Evolutionary conservation across 2,113 vertebrate species (phyloP).

Genomic region (Sorex fumeus): DNA sequence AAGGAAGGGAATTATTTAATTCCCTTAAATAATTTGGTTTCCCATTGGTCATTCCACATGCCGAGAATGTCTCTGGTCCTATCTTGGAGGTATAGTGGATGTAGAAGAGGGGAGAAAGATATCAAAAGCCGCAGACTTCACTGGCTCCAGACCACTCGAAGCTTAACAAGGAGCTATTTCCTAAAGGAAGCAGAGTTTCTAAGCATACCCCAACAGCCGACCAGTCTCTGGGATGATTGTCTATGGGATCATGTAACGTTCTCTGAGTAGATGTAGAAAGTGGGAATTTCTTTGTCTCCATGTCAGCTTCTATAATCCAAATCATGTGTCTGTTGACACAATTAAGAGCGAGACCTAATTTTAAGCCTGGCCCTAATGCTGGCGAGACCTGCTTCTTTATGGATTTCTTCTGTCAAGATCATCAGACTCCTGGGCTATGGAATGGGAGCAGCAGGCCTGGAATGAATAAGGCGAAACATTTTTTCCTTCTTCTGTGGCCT

Average conservation of each 20-base stretch:
- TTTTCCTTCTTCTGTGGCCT: constrained; percentile 4
- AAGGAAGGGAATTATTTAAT: no score
- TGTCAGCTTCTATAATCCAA: constrained; percentile 27
- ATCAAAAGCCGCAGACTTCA: neutral
- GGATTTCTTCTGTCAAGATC: constrained; percentile 37
- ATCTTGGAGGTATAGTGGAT: neutral
- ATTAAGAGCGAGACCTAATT: neutral
- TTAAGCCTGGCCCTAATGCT: neutral
- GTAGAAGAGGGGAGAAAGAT: neutral
- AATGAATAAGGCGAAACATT: neutral
- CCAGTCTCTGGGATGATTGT: neutral
- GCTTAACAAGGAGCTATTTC: neutral
- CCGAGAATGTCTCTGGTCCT: neutral
- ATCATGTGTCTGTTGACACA: neutral
- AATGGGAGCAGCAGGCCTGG: neutral
- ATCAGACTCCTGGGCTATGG: neutral
- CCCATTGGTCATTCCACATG: neutral
- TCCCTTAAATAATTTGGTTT: neutral
- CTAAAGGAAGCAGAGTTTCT: neutral
- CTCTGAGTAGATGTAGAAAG: neutral
- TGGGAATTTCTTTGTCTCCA: neutral
- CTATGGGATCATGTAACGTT: neutral
- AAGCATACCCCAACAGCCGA: neutral
- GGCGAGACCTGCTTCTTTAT: neutral
- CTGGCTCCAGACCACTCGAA: neutral